Base-by-base conservation (phyloP, 2,113 vertebrate genomes). In the Megaptera novaeangliae region DNA sequence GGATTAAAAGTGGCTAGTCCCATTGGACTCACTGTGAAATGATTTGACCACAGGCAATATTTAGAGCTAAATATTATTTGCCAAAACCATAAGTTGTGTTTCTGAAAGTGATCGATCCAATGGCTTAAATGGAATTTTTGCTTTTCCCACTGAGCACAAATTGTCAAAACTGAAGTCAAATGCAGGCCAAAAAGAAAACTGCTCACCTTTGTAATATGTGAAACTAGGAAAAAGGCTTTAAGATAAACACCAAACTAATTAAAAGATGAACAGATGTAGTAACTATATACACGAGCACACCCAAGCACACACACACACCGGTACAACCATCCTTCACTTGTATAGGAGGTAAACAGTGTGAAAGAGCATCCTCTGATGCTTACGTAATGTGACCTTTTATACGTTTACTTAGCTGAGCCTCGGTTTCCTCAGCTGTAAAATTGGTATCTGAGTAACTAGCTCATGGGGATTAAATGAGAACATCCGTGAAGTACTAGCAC, bases 111-210 rank as follows among this genome's bases (percentile, higher is more conserved):
- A 83, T 90, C 91, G 88, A 93, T 91, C n/a, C 41, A 83, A 23
- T 81, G 69, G 74, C 68, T 94, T 92, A 80, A 87, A n/a, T 88
- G 34, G 75, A 91, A 63, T 57, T 94, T 97, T 94, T 85, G 81
- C 82, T 95, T 94, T 96, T 81, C 36, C 59, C 63, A 64, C 39
- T 91, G 52, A 95, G 52, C 8, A 81, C 29, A 55, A 46, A 52
- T 81, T 81, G 34, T 96, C 82, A 82, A 90, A 95, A 89, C 31
- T 44, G 81, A 96, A 92, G 68, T 96, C 66, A 89, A 95, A 61
- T 3, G 52, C n/a, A 85, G n/a, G 8, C 20, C 27, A 61, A 59
- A 78, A 84, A 72, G 59, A 92, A 97, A 86, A 68, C 29, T 25
- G 46, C 59, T 88, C n/a, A 74, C 41, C 29, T 94, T 78, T 83